A percentile compares a stretch with the other conserved stretches of the same genome.
phyloP scores from a whole-genome alignment of 2,888 invertebrate species.

The Aethes cnicana region DNA sequence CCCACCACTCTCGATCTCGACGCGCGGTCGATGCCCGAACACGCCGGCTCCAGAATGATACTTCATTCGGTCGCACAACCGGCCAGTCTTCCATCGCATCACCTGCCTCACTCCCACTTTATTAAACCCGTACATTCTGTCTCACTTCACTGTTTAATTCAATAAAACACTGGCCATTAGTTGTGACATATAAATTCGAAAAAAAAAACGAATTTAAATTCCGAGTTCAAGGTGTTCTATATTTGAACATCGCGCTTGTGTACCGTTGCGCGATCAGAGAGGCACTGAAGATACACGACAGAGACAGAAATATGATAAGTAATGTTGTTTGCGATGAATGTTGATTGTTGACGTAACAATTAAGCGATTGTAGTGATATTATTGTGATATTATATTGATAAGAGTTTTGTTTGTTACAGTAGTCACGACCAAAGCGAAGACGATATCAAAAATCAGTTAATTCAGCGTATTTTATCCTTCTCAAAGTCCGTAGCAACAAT shows the following conservation, averaged over 20 bases:
- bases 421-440: not conserved
- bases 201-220: not conserved
- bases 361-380: slow-evolving; percentile 25
- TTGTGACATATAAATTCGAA: too few species aligned
- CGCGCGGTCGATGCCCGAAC: slow-evolving; percentile 81
- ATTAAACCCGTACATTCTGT: slow-evolving; percentile 56
- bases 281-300: slow-evolving; percentile 43
- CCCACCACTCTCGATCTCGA: slow-evolving; percentile 63
- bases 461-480: not conserved
- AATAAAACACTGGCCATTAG: slow-evolving; percentile 39
- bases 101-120: slow-evolving; percentile 59
- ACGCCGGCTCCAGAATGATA: slow-evolving; percentile 83
- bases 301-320: slow-evolving; percentile 26
- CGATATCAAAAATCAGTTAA: not conserved
- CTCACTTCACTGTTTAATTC: slow-evolving; percentile 35
- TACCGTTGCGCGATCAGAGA: slow-evolving; percentile 39
- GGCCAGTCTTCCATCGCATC: slow-evolving; percentile 52
- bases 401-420: slow-evolving; percentile 4
- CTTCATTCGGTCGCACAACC: slow-evolving; percentile 45
- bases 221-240: slow-evolving; percentile 28
- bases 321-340: slow-evolving; percentile 35
- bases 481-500: slow-evolving; percentile 2
- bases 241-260: slow-evolving; percentile 51
- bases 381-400: slow-evolving; percentile 21
- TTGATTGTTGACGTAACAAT: slow-evolving; percentile 41